These are phyloP conservation scores for Acromyrmex heyeri DNA, from an alignment of 1,140 invertebrate species.

Conservation along the genomic window DNA sequence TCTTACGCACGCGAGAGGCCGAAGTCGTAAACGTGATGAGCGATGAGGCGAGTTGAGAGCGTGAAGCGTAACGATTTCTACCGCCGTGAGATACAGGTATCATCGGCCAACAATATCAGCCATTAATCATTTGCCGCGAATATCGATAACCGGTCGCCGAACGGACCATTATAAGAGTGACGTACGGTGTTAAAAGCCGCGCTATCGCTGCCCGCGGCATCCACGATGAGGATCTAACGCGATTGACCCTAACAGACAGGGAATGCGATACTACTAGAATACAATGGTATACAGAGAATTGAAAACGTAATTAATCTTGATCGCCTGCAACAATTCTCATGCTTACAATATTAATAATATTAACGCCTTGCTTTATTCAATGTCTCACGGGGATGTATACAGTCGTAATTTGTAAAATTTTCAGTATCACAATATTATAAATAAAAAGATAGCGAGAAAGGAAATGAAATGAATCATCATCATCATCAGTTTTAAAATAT, in stretches of 20 bases:
- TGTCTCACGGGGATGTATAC: background rate
- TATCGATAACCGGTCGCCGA: constrained; percentile 39
- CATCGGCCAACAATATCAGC: constrained; percentile 1
- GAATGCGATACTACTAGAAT: constrained; percentile 29
- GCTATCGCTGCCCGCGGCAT: constrained; percentile 25
- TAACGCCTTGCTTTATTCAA: background rate
- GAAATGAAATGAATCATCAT: background rate
- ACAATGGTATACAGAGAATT: constrained; percentile 38
- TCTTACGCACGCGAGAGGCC: constrained; percentile 1
- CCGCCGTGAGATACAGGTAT: constrained; percentile 16
- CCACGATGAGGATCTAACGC: background rate
- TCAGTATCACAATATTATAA: background rate
- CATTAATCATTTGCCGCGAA: constrained; percentile 40
- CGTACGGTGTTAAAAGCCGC: constrained; percentile 41
- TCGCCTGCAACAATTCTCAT: background rate
- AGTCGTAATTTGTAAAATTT: background rate
- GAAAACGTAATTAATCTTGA: constrained; percentile 25
- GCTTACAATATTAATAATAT: constrained; percentile 20
- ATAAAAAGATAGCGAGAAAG: background rate
- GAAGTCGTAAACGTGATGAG: constrained; percentile 7
- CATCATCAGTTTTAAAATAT: background rate
- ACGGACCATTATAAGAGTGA: constrained; percentile 22
- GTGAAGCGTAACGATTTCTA: constrained; percentile 39
- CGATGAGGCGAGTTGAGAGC: constrained; percentile 32
- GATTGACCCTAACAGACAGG: constrained; percentile 10